Evolutionary conservation across 2,797 vertebrate genomes (phyloP).

Genomic region (Nyctibius grandis): DNA sequence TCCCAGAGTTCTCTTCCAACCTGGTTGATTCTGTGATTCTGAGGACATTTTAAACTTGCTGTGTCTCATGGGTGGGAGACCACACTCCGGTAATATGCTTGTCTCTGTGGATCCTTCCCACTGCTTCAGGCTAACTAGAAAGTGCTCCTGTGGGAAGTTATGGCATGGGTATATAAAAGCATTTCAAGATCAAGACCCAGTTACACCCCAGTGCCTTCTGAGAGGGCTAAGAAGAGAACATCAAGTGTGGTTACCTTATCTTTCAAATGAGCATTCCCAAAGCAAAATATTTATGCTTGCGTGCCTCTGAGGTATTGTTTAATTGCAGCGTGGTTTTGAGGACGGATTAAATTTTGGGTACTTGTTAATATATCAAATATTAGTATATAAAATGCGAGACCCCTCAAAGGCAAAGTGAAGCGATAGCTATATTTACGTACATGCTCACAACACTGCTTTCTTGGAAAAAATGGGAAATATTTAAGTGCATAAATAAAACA

Average conservation of each 20-base stretch:
- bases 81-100: rapidly evolving
- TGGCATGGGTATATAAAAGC: neutral
- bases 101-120: neutral
- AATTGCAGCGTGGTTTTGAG: neutral
- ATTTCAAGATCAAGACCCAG: neutral
- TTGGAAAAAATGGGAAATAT: neutral
- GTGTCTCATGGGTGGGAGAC: neutral
- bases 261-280: neutral
- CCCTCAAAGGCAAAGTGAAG: neutral
- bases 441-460: neutral
- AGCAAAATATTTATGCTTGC: neutral
- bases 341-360: neutral
- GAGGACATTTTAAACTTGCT: neutral
- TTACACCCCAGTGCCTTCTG: neutral
- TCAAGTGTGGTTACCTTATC: neutral
- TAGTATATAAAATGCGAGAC: neutral
- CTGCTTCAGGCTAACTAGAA: neutral
- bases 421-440: neutral
- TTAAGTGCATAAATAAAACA: neutral
- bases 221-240: neutral
- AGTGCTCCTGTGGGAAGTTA: neutral
- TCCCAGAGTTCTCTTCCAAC: no score
- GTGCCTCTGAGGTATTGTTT: neutral
- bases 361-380: neutral
- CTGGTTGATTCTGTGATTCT: no score